These are phyloP conservation scores for Tetranychus piercei DNA, from an alignment of 2,888 invertebrate species.

Conservation along the genomic window DNA sequence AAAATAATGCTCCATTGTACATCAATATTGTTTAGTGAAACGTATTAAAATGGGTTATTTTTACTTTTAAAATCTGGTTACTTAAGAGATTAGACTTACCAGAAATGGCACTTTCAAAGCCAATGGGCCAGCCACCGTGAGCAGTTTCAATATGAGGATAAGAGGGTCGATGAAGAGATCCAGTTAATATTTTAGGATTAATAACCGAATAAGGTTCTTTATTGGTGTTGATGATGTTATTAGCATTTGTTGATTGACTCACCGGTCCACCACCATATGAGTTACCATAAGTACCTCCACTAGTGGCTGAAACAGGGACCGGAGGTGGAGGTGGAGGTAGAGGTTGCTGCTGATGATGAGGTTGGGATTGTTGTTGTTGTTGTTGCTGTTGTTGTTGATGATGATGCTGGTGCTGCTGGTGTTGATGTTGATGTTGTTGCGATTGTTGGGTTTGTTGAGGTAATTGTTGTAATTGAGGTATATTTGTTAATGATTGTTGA, in stretches of 20 bases:
- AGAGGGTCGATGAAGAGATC: neutral
- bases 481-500: neutral
- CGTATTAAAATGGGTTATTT: neutral
- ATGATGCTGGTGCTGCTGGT: neutral
- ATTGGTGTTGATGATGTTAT: neutral
- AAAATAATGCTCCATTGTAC: too few relatives aligned
- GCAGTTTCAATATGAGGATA: neutral
- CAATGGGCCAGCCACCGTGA: conserved; percentile 8
- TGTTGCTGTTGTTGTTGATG: neutral
- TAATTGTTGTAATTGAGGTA: neutral
- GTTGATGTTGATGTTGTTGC: neutral
- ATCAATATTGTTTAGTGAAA: too few relatives aligned
- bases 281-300: neutral
- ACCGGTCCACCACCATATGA: neutral
- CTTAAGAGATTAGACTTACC: neutral
- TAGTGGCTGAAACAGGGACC: neutral
- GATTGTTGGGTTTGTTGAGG: too few relatives aligned
- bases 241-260: neutral
- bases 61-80: neutral
- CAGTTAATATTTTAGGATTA: neutral
- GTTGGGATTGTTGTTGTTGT: neutral
- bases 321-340: neutral
- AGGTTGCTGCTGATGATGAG: neutral
- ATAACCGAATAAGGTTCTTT: neutral
- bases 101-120: neutral